A percentile compares a stretch with the other conserved stretches of the same genome.
Evolutionary conservation across 2,888 invertebrate genomes (phyloP).

Genomic region (Salpingus planirostris): DNA sequence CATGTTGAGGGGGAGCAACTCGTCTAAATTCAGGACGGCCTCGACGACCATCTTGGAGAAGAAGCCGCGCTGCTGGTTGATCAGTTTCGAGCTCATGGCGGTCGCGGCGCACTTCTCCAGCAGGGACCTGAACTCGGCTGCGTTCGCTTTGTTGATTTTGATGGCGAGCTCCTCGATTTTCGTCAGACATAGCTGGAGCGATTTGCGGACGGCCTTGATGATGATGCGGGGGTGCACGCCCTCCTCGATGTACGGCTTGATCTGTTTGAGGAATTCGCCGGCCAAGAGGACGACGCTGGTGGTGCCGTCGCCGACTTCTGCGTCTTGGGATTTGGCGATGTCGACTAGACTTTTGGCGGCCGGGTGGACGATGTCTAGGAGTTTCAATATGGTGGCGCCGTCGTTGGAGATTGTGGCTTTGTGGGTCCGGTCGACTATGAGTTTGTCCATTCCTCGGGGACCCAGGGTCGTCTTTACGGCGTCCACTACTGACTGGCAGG

Average conservation of each 20-base stretch:
- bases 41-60: constrained; percentile 98
- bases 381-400: constrained; percentile 97
- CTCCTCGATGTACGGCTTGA: constrained; percentile 94
- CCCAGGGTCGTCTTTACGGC: constrained; percentile 96
- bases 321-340: constrained; percentile 98
- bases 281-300: constrained; percentile 95
- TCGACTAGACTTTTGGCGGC: constrained; percentile 97
- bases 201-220: constrained; percentile 79
- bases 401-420: constrained; percentile 98
- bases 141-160: constrained; percentile 58
- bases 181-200: constrained; percentile 71
- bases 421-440: constrained; percentile 84
- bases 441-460: constrained; percentile 98
- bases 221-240: constrained; percentile 92
- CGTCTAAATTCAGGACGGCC: constrained; percentile 86
- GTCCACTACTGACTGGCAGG: constrained; percentile 91
- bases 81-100: constrained; percentile 93
- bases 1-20: constrained; percentile 91
- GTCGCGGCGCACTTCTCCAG: constrained; percentile 90
- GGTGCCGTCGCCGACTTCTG: constrained; percentile 98
- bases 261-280: constrained; percentile 89
- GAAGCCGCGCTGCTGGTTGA: constrained; percentile 90
- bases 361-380: constrained; percentile 96
- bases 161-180: constrained; percentile 78
- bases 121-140: constrained; percentile 53